Evolutionary conservation across 2,888 invertebrate species (phyloP), one percentile per base, ranked within the genome.

Genomic region (Caenorhabditis sinica): DNA sequence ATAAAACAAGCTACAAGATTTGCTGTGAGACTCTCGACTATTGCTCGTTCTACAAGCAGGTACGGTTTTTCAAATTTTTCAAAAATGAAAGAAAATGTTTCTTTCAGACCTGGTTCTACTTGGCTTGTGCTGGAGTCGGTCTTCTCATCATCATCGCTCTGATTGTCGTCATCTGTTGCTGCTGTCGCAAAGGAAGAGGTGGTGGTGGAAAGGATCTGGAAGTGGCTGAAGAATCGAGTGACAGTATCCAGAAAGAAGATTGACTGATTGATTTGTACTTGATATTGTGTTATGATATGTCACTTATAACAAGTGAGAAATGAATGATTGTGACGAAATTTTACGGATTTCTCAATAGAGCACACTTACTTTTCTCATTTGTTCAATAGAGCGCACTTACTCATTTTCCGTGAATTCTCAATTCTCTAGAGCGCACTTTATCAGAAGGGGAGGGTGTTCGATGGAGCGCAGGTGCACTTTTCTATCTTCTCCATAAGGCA

Each of bases 131-230:
- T 9, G 71, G 40, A 20, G 71, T 15, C n/a, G 71, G 0, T 25
- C 33, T 71, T 28, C 58, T 71, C 28, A 1, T 69, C 20, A 17
- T 71, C 58, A 36, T 71, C 20, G n/a, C 36, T 17, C 2, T 23
- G 20, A 56, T 71, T 13, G 58, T 43, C 15, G 28, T 71, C 28
- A n/a, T n/a, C 17, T 33, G 40, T 2, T 71, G 43, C 28, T 58
- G 43, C 43, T 69, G 25, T 28, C 33, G 58, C n/a, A 43, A 28
- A 11, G 58, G 43, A 58, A 40, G 28, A 25, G 23, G 69, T 33
- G 68, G 68, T 33, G 66, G 66, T 25, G 68, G 68, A 28, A 69
- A 69, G 15, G 56, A 69, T 53, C 15, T n/a, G 23, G 51, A 51
- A 23, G 20, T n/a, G 49, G n/a, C n/a, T 15, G 49, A 49, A 15